Conservation (phyloP, 2,888 invertebrate species). For the Folsomia candida region DNA sequence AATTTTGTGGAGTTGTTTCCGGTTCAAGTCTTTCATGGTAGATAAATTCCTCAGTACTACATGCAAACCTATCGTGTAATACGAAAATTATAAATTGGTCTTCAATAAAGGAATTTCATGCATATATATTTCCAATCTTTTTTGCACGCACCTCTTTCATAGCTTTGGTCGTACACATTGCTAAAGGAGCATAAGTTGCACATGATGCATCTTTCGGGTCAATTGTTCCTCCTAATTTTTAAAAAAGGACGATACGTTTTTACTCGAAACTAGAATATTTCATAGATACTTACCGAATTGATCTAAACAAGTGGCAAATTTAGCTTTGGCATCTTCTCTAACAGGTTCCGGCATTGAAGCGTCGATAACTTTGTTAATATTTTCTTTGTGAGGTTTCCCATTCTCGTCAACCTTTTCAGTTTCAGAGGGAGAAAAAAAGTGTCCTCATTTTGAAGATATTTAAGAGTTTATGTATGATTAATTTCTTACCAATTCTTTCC, state of each 20-base stretch:
- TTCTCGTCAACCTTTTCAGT: conserved; percentile 25
- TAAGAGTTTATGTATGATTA: not conserved
- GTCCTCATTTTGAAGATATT: not conserved
- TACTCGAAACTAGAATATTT: not conserved
- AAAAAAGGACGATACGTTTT: not conserved
- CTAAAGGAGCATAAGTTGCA: conserved; percentile 16
- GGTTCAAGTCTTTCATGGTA: too few species aligned
- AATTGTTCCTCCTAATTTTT: conserved; percentile 10
- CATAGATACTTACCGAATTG: conserved; percentile 34
- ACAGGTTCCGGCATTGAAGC: conserved; percentile 23
- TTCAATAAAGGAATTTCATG: too few species aligned
- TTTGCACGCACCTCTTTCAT: conserved; percentile 24
- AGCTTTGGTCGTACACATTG: conserved; percentile 18
- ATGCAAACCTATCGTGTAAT: too few species aligned
- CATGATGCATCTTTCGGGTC: conserved; percentile 20
- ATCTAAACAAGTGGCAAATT: conserved; percentile 32
- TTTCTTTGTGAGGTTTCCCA: conserved; percentile 43
- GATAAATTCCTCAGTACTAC: too few species aligned
- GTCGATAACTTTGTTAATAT: conserved; percentile 26
- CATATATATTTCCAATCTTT: too few species aligned
- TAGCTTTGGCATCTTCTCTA: conserved; percentile 16
- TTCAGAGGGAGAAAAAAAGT: not conserved
- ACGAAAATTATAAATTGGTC: too few species aligned
- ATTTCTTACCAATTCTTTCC: conserved; percentile 24
- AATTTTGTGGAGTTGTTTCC: too few species aligned